Percentiles rank a stretch among this genome's conserved stretches.
Evolutionary conservation across 2,888 invertebrate species (phyloP).

Genomic region (Andricus quercusramuli): DNA sequence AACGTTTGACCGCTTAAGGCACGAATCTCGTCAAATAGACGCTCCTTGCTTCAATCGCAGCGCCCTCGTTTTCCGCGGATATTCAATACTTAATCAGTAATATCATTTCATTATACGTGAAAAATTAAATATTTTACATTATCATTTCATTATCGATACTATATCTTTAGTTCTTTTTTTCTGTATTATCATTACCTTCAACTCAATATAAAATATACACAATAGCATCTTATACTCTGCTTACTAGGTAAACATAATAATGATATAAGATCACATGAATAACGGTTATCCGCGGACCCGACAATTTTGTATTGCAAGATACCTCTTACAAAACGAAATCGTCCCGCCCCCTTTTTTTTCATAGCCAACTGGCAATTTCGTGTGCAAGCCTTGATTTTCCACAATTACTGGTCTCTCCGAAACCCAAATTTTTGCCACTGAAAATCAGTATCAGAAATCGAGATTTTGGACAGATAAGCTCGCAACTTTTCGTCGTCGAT

Average conservation of each 20-base stretch:
- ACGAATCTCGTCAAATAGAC: not conserved
- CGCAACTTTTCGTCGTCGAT: slow-evolving; percentile 11
- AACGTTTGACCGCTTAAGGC: slow-evolving; percentile 27
- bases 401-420: not conserved
- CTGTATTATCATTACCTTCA: slow-evolving; percentile 55
- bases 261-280: slow-evolving; percentile 69
- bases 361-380: slow-evolving; percentile 68
- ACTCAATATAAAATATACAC: slow-evolving; percentile 73
- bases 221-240: slow-evolving; percentile 71
- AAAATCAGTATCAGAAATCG: not conserved
- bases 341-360: slow-evolving; percentile 52
- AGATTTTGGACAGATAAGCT: not conserved
- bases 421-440: not conserved
- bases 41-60: not conserved
- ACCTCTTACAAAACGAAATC: slow-evolving; percentile 41
- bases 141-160: slow-evolving; percentile 47
- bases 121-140: slow-evolving; percentile 61
- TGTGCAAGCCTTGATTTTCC: slow-evolving; percentile 59
- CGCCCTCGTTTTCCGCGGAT: not conserved
- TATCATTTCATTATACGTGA: slow-evolving; percentile 56
- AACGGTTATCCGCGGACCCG: slow-evolving; percentile 60
- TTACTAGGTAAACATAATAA: slow-evolving; percentile 69
- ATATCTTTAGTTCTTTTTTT: slow-evolving; percentile 57
- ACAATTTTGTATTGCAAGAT: slow-evolving; percentile 15
- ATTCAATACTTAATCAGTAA: slow-evolving; percentile 57